Percentiles rank a stretch among this genome's conserved stretches.
Conservation (phyloP, 1,140 invertebrate species). For the Trichonephila clavipes region DNA sequence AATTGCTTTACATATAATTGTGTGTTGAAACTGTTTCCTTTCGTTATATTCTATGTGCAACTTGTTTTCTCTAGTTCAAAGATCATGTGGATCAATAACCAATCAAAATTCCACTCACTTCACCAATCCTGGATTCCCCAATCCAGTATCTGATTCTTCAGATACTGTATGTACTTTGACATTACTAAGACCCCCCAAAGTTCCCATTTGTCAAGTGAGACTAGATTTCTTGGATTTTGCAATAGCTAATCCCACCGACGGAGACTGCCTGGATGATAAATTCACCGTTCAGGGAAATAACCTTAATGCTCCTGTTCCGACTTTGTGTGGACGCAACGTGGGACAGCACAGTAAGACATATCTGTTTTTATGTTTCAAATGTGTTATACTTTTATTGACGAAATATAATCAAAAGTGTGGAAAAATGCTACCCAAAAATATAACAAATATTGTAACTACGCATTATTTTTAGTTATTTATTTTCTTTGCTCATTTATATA, state of each 20-base stretch:
- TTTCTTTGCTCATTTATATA: too few relatives aligned
- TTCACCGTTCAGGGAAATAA: slow-evolving; percentile 86
- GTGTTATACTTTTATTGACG: too few relatives aligned
- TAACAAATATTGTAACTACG: too few relatives aligned
- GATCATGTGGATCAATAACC: slow-evolving; percentile 87
- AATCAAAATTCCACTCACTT: slow-evolving; percentile 91
- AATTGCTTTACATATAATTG: too few relatives aligned
- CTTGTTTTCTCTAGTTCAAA: slow-evolving; percentile 72
- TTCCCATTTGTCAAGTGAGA: slow-evolving; percentile 87
- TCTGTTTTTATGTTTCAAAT: too few relatives aligned
- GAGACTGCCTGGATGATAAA: slow-evolving; percentile 87
- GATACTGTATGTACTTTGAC: slow-evolving; percentile 87
- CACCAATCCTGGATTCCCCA: slow-evolving; percentile 89
- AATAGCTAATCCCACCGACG: slow-evolving; percentile 87
- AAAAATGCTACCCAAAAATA: too few relatives aligned
- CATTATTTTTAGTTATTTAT: too few relatives aligned
- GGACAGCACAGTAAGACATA: slow-evolving; percentile 89
- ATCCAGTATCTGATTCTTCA: slow-evolving; percentile 83
- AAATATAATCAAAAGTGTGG: too few relatives aligned
- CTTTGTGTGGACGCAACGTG: slow-evolving; percentile 89
- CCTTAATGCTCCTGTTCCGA: slow-evolving; percentile 86
- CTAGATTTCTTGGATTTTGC: slow-evolving; percentile 89
- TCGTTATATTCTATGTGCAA: too few relatives aligned
- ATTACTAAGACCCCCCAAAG: slow-evolving; percentile 85
- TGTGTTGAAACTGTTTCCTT: too few relatives aligned